phyloP scores from a whole-genome alignment of 2,113 vertebrate species.

The Cygnus atratus region DNA sequence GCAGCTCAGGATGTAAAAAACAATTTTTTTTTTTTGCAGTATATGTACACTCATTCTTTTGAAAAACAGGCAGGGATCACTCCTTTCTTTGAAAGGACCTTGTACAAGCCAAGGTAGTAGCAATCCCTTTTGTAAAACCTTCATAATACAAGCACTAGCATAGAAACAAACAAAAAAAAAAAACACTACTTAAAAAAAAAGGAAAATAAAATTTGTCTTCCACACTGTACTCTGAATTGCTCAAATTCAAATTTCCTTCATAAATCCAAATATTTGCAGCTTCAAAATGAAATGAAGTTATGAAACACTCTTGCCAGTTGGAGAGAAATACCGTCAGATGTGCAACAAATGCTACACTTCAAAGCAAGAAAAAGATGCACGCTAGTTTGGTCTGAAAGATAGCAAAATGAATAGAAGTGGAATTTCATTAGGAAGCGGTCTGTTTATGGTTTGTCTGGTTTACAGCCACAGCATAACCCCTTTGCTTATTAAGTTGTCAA shows the following conservation, averaged over 20 bases:
- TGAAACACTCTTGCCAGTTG: not conserved
- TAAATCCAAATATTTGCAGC: not conserved
- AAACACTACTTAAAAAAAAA: too few relatives aligned
- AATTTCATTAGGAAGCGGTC: not conserved
- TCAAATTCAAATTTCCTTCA: not conserved
- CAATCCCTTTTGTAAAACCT: not conserved
- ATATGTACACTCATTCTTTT: not conserved
- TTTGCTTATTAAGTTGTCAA: slow-evolving; percentile 12
- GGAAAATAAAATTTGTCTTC: not conserved
- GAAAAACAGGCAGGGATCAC: not conserved
- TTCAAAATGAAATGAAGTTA: not conserved
- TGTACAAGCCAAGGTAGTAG: not conserved
- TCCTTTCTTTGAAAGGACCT: not conserved
- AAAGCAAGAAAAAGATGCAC: not conserved
- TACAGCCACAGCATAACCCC: not conserved
- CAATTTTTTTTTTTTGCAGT: not conserved
- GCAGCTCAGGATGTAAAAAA: not conserved
- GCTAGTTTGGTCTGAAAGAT: not conserved
- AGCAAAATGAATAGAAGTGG: not conserved
- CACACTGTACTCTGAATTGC: not conserved
- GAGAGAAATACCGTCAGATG: not conserved
- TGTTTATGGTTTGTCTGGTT: slow-evolving; percentile 41
- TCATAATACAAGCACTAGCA: not conserved
- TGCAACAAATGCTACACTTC: slow-evolving; percentile 6
- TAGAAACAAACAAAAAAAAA: not conserved